These are phyloP conservation scores for Scolopax rusticola DNA, from an alignment of 2,797 vertebrate species.

Conservation along the genomic window DNA sequence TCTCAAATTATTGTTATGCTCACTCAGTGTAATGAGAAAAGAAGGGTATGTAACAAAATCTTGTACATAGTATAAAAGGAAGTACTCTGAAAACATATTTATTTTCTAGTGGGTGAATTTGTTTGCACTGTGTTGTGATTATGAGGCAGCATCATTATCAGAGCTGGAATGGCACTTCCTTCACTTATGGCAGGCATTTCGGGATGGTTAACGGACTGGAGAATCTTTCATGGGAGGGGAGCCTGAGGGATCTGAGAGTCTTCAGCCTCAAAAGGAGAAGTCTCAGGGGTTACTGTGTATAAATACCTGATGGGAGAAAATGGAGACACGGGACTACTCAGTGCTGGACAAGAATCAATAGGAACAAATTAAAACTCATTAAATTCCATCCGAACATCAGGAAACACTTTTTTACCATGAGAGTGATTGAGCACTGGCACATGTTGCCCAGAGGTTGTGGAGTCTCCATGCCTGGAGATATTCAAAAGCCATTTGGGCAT, in stretches of 20 bases:
- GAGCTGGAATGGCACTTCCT: not conserved
- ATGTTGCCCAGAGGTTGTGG: not conserved
- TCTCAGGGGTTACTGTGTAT: not conserved
- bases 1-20: conserved; percentile 94
- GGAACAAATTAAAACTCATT: not conserved
- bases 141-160: not conserved
- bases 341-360: not conserved
- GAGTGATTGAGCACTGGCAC: not conserved
- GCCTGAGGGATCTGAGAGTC: not conserved
- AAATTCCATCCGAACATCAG: not conserved
- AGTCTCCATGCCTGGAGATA: not conserved
- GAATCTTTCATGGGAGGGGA: not conserved
- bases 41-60: conserved; percentile 83
- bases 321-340: not conserved
- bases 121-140: not conserved
- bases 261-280: not conserved
- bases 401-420: not conserved
- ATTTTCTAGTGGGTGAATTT: not conserved
- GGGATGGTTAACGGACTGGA: not conserved
- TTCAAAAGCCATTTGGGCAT: not conserved
- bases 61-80: not conserved
- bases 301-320: not conserved
- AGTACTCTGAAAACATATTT: not conserved
- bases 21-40: conserved; percentile 94
- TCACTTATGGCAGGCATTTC: not conserved